Evolutionary conservation across 37 sponge, comb jelly and placozoan species (phyloP).

Genomic region (Lycopodina hypogea): DNA sequence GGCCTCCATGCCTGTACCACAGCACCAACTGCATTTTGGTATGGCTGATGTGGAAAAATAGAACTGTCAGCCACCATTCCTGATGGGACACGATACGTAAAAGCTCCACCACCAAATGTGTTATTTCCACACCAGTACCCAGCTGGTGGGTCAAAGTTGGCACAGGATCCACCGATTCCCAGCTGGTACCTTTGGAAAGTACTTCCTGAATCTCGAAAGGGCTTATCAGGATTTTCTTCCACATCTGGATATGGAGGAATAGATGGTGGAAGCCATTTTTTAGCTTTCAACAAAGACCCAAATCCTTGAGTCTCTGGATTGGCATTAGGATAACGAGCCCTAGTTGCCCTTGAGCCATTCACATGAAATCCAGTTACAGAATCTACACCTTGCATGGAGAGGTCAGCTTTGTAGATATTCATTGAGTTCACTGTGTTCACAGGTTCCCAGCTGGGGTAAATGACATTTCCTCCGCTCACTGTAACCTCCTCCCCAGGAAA

Average conservation of each 20-base stretch:
- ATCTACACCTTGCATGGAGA: conserved; percentile 37
- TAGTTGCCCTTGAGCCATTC: conserved; percentile 41
- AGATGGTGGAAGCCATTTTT: conserved; percentile 10
- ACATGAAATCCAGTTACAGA: conserved; percentile 48
- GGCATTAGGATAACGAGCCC: conserved; percentile 77
- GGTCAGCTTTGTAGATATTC: conserved; percentile 50
- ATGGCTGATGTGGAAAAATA: conserved; percentile 48
- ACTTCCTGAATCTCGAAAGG: conserved; percentile 13
- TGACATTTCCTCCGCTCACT: conserved; percentile 62
- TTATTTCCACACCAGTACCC: conserved; percentile 52
- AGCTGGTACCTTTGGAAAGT: conserved; percentile 44
- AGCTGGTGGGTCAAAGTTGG: conserved; percentile 57
- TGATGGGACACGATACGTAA: conserved; percentile 32
- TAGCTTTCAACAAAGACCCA: conserved; percentile 40
- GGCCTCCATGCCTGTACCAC: conserved; percentile 64
- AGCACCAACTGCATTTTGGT: conserved; percentile 51
- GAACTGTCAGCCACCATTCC: conserved; percentile 37
- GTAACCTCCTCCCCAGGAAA: conserved; percentile 49
- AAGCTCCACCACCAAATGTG: conserved; percentile 44
- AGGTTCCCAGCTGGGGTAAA: conserved; percentile 43
- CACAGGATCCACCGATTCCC: conserved; percentile 54
- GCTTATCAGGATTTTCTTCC: conserved; percentile 25
- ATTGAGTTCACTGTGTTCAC: conserved; percentile 4
- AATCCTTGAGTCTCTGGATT: conserved; percentile 69
- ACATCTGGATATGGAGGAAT: conserved; percentile 6